Evolutionary conservation across 53 echinoderm and acorn worm genomes (phyloP).

Genomic region (Glandiceps talaboti): DNA sequence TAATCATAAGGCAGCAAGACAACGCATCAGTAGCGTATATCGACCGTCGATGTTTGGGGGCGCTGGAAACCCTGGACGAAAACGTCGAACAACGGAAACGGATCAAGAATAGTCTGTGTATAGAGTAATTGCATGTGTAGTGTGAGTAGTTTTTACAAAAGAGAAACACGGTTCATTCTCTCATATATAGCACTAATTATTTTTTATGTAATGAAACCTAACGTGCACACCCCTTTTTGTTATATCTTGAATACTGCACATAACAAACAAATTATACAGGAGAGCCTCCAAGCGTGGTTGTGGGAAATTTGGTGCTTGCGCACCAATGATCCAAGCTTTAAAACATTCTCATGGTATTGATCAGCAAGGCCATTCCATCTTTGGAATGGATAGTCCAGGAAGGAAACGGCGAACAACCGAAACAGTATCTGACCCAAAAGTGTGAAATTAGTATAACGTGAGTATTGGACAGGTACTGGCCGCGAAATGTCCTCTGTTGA

Average conservation of each 20-base stretch:
- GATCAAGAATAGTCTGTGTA: not conserved
- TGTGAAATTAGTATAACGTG: not conserved
- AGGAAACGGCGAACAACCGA: not conserved
- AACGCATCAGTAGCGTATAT: not conserved
- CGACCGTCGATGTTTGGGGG: not conserved
- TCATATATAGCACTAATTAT: too few relatives aligned
- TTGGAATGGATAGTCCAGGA: not conserved
- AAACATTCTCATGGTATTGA: too few relatives aligned
- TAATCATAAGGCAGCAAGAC: not conserved
- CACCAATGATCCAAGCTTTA: not conserved
- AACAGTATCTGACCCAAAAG: not conserved
- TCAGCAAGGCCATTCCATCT: too few relatives aligned
- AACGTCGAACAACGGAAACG: not conserved
- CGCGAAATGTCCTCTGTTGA: too few relatives aligned
- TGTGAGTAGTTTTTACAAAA: not conserved
- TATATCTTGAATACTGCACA: not conserved
- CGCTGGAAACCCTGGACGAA: not conserved
- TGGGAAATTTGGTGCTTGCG: not conserved
- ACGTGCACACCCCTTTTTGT: not conserved
- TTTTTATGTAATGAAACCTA: too few relatives aligned
- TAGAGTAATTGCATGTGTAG: not conserved
- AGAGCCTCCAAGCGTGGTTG: not conserved
- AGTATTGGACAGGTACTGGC: too few relatives aligned
- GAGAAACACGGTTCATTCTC: too few relatives aligned
- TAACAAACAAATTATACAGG: not conserved